Conservation (phyloP, 2,113 vertebrate species). For the Puffinus mauretanicus region DNA sequence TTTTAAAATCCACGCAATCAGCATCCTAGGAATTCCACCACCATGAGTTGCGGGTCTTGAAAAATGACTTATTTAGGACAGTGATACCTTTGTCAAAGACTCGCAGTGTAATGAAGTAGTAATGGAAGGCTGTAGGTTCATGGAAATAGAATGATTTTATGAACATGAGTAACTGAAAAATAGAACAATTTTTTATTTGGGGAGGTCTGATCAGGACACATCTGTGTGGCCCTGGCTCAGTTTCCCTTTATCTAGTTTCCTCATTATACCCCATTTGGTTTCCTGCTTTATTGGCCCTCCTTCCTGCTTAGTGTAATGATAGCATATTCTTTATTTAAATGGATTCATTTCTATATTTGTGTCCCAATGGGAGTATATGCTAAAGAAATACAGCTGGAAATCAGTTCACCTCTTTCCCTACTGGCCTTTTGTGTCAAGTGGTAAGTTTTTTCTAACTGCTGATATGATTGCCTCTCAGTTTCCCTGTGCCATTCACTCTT, state of each 20-base stretch:
- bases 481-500: not conserved
- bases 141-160: not conserved
- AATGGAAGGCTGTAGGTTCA: not conserved
- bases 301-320: not conserved
- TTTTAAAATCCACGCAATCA: not conserved
- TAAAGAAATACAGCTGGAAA: not conserved
- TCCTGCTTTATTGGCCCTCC: not conserved
- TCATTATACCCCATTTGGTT: not conserved
- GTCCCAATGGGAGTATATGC: not conserved
- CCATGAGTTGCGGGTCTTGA: not conserved
- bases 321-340: not conserved
- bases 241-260: not conserved
- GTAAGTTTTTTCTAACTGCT: not conserved
- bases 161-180: not conserved
- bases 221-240: not conserved
- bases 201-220: not conserved
- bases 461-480: not conserved
- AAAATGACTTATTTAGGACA: not conserved
- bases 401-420: not conserved
- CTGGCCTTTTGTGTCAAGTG: not conserved
- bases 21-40: not conserved
- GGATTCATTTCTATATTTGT: not conserved
- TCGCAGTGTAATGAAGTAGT: not conserved
- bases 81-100: not conserved
- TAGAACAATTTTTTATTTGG: not conserved